Evolutionary conservation across 1,140 invertebrate species (phyloP), one percentile per base, ranked within the genome.

Genomic region (Amphibalanus amphitrite): DNA sequence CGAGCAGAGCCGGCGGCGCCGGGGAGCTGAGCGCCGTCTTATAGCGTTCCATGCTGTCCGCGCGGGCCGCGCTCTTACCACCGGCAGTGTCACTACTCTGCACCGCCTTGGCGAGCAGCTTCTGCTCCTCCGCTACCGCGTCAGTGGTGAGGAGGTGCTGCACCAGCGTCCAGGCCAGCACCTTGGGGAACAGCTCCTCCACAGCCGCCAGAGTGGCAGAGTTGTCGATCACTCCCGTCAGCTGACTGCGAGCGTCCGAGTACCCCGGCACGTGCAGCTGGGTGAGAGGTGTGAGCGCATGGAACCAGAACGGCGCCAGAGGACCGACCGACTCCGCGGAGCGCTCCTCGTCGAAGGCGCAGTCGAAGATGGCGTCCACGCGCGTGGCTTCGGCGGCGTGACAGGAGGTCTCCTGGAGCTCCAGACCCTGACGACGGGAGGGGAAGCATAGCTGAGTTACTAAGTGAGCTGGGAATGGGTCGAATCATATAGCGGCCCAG

Each of bases 331-430:
- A 3, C 3, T 64, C 59, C 10, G 40, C 71, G 20, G 59, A 67
- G 13, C 40, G 69, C 23, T 69, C 69, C 20, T 69, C 64, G 64
- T 78, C 76, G 77, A 83, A 83, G 3, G 82, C 77, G 33, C 73
- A 70, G 69, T 81, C 80, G 75, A 84, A 80, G 33, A 82, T 80
- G 65, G 82, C 80, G 76, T 84, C 83, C 26, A 84, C 76, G 65
- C 80, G 75, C 10, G 81, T 79, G 29, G 83, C 83, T 76, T 84
- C 83, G 0, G 81, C 78, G 13, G 82, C 81, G 75, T 84, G 83
- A 74, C 83, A 84, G 15, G 82, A 83, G 29, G 83, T 84, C 73
- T 84, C 82, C 75, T 84, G 83, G 20, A 84, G 77, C 72, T 84
- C 83, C 29, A 84, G 75, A 17, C 83, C 83, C 75, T 83, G 82